Base-by-base conservation (phyloP, 2,888 invertebrate genomes). In the Drosophila cognata region DNA sequence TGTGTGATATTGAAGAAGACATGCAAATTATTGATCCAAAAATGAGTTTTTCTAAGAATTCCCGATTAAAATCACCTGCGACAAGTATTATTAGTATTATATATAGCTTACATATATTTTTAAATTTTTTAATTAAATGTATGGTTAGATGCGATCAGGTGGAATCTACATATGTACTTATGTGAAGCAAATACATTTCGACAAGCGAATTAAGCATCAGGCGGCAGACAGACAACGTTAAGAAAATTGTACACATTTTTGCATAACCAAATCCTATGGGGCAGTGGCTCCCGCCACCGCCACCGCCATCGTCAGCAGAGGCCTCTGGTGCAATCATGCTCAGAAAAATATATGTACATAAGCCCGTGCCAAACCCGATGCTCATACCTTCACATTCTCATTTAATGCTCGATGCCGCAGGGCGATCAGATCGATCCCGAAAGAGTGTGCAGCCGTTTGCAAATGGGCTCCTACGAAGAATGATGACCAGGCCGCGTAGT, bases 381-480 rank as follows among this genome's bases (percentile, higher is more conserved):
- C 89, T 86, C 73, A 64, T 81, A 65, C 77, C 64, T 67, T 56
- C 79, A 31, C 76, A 87, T 91, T 81, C 84, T 88, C 70, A 79
- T 82, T 81, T 83, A 76, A 83, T 81, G 82, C 65, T 52, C 50
- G 64, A 51, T 74, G 88, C 90, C 91, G 77, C 69, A 75, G 88
- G 92, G 91, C 89, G 89, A 91, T 92, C 91, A 84, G 91, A 91
- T 91, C 91, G 86, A 92, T 92, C 91, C 88, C 77, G 77, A 80
- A 80, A 90, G 81, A 79, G 80, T 82, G 77, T 90, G 88, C 84
- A 82, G 83, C 89, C 85, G 89, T 81, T 82, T 83, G 76, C 76
- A 88, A 82, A 84, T 88, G 84, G 68, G 77, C 63, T 71, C n/a
- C 74, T 61, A 43, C 62, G 51, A 64, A 61, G 61, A 73, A 71